phyloP scores from a whole-genome alignment of 2,797 vertebrate species.

The Cetoscarus ocellatus region DNA sequence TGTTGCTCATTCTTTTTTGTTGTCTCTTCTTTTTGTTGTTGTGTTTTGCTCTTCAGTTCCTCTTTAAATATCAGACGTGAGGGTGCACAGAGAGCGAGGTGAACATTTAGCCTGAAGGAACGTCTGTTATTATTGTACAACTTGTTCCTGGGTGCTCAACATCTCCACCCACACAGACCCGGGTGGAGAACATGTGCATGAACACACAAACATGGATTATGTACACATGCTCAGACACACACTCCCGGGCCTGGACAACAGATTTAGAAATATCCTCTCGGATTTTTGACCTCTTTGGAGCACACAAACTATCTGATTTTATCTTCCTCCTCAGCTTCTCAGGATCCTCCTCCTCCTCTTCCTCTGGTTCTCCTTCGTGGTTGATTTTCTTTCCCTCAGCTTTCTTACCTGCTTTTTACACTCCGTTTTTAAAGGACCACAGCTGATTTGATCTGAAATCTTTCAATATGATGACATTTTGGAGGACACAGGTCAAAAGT shows the following conservation, averaged over 20 bases:
- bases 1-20: no score
- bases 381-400: conserved; percentile 7
- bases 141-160: conserved; percentile 52
- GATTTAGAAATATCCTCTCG: conserved; percentile 43
- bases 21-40: no score
- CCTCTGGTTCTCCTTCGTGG: conserved; percentile 18
- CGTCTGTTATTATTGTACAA: conserved; percentile 50
- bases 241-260: conserved; percentile 10
- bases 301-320: conserved; percentile 13
- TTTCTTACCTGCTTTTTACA: conserved; percentile 15
- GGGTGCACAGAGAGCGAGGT: conserved; percentile 17
- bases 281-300: conserved; percentile 31
- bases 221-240: conserved; percentile 19
- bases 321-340: conserved; percentile 12
- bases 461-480: no score
- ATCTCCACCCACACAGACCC: conserved; percentile 59
- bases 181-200: conserved; percentile 17
- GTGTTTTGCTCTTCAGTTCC: no score
- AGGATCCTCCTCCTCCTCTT: background rate
- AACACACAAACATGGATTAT: conserved; percentile 10
- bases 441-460: conserved; percentile 2
- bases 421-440: background rate
- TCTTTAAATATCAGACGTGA: conserved; percentile 13
- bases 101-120: conserved; percentile 57
- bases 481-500: no score